Conservation (phyloP, 2,888 invertebrate species). For the Lasioglossum marginatum region DNA sequence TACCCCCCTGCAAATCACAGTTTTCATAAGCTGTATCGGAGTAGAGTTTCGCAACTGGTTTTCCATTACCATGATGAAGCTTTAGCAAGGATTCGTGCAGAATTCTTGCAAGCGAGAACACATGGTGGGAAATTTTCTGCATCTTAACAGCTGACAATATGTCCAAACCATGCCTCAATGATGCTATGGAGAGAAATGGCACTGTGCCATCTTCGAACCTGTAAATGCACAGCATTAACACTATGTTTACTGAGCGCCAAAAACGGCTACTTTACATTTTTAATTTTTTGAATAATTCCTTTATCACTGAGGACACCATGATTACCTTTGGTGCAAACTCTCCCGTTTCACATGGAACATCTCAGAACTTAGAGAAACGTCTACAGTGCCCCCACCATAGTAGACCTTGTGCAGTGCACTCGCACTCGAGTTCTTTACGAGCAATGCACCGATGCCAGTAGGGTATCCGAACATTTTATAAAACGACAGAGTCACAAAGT, state of each 20-base stretch:
- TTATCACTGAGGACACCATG: background rate
- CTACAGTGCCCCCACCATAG: constrained; percentile 98
- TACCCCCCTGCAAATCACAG: constrained; percentile 90
- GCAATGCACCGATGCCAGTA: constrained; percentile 95
- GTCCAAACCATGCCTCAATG: constrained; percentile 93
- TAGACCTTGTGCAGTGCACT: constrained; percentile 89
- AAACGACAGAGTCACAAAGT: constrained; percentile 96
- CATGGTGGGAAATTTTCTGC: constrained; percentile 89
- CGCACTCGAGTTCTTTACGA: constrained; percentile 90
- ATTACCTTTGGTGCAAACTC: constrained; percentile 90
- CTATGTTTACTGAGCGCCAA: background rate
- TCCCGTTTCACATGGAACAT: constrained; percentile 90
- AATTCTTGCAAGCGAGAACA: constrained; percentile 91
- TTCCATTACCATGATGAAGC: constrained; percentile 90
- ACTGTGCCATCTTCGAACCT: constrained; percentile 98
- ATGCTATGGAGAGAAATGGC: constrained; percentile 93
- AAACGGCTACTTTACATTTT: background rate
- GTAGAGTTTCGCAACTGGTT: constrained; percentile 90
- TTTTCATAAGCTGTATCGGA: constrained; percentile 89
- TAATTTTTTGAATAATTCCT: too few relatives aligned
- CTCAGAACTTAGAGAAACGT: constrained; percentile 91
- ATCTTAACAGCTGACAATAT: constrained; percentile 87
- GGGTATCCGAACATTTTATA: constrained; percentile 99
- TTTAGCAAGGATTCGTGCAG: constrained; percentile 88
- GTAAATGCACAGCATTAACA: constrained; percentile 76